These are phyloP conservation scores for Smutsia gigantea DNA, from an alignment of 2,797 vertebrate species.

Conservation along the genomic window DNA sequence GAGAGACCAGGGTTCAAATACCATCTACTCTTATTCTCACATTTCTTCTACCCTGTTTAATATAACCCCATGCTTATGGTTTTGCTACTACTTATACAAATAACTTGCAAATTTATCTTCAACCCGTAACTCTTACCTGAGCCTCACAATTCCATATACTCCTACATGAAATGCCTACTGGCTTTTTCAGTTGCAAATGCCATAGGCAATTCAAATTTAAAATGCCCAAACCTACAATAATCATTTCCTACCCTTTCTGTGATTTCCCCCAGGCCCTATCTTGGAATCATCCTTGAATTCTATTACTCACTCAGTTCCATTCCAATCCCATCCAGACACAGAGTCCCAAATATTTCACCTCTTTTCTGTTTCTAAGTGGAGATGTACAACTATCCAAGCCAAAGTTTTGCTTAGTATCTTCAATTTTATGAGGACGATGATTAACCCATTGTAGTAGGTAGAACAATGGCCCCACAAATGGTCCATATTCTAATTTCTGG, in stretches of 20 bases:
- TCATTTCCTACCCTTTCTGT: neutral
- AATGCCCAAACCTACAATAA: neutral
- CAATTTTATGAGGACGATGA: neutral
- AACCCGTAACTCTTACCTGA: neutral
- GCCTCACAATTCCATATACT: neutral
- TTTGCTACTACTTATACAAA: neutral
- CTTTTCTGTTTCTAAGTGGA: neutral
- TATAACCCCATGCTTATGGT: too few species aligned
- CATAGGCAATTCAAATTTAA: neutral
- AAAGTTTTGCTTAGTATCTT: neutral
- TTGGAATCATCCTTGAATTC: neutral
- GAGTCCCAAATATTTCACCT: neutral
- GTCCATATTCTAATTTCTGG: neutral
- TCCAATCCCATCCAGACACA: neutral
- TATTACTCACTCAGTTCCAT: neutral
- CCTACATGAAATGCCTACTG: neutral
- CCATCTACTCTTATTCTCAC: neutral
- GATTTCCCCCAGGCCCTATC: neutral
- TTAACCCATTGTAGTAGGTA: neutral
- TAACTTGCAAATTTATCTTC: neutral
- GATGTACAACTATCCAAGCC: neutral
- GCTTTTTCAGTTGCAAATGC: neutral
- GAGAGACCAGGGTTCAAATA: neutral
- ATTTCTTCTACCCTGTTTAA: neutral
- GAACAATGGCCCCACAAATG: neutral